Evolutionary conservation across 2,797 vertebrate species (phyloP).

Genomic region (Argya squamiceps): DNA sequence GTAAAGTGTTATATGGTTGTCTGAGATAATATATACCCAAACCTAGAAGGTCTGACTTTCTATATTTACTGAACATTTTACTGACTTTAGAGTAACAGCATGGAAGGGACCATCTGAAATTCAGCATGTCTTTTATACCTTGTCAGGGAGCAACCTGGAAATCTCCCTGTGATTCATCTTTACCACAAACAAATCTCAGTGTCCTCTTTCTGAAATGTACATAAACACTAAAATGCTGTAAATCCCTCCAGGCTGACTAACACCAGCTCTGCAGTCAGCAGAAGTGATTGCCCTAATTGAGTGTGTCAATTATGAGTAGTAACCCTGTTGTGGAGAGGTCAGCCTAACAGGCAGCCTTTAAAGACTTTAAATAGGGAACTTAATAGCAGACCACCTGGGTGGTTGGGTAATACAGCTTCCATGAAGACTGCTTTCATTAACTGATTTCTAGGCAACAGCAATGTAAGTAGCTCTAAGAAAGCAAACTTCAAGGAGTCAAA

Average conservation of each 20-base stretch:
- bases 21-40: not conserved
- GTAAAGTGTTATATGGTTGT: not conserved
- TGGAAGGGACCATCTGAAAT: not conserved
- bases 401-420: not conserved
- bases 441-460: constrained; percentile 43
- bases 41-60: not conserved
- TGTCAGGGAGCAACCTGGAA: not conserved
- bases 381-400: not conserved
- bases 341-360: constrained; percentile 25
- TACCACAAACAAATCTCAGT: not conserved
- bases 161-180: not conserved
- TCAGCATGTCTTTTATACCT: not conserved
- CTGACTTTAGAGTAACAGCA: not conserved
- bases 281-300: not conserved
- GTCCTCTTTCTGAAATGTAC: not conserved
- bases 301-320: not conserved
- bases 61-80: not conserved
- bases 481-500: constrained; percentile 1
- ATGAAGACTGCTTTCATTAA: constrained; percentile 12
- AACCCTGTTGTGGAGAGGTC: not conserved
- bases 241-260: not conserved
- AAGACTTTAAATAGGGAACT: constrained; percentile 26
- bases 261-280: not conserved
- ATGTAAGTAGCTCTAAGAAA: constrained; percentile 32
- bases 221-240: not conserved